Conservation (phyloP, 2,113 vertebrate species). For the Ameiurus melas region DNA sequence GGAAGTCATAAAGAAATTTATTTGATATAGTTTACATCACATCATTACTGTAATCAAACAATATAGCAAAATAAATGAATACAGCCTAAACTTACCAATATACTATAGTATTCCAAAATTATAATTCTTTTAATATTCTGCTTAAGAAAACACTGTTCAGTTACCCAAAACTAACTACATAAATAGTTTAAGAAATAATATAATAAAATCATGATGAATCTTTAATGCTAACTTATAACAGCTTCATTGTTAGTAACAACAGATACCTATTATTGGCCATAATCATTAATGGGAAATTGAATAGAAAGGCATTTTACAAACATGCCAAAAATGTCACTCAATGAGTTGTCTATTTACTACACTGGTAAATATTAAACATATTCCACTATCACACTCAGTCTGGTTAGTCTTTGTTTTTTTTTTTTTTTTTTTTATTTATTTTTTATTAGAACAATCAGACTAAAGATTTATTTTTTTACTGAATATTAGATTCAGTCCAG, state of each 20-base stretch:
- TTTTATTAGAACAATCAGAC: neutral
- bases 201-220: neutral
- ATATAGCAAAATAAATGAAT: neutral
- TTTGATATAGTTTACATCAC: neutral
- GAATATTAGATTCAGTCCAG: constrained; percentile 2
- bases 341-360: constrained; percentile 11
- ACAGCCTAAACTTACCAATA: neutral
- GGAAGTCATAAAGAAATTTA: neutral
- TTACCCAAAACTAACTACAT: neutral
- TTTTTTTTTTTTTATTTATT: too few relatives aligned
- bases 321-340: constrained; percentile 27
- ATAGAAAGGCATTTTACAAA: constrained; percentile 28
- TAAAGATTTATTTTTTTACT: neutral
- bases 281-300: constrained; percentile 21
- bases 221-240: constrained; percentile 8
- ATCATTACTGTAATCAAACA: neutral
- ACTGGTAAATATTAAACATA: constrained; percentile 27
- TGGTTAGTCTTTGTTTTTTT: neutral
- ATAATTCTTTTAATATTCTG: neutral
- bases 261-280: constrained; percentile 1
- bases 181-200: neutral
- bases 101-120: neutral
- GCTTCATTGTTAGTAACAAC: constrained; percentile 10
- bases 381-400: neutral
- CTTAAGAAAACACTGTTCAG: neutral